Evolutionary conservation across 2,888 invertebrate species (phyloP).

Genomic region (Eilema griseolum): DNA sequence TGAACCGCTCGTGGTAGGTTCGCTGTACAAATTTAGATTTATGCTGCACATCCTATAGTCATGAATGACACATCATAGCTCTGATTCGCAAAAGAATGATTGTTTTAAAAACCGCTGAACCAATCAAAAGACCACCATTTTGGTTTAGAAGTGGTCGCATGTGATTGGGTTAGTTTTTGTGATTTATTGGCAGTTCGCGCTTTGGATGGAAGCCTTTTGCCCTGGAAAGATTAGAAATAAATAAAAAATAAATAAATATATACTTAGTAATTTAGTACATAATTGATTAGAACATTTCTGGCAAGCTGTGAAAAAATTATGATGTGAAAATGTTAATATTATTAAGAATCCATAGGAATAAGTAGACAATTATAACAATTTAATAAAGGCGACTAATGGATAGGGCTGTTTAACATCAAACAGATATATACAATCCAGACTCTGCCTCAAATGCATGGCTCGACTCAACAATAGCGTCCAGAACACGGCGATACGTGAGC

Average conservation of each 20-base stretch:
- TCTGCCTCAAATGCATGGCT: too few relatives aligned
- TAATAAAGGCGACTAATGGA: too few relatives aligned
- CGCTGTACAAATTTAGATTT: too few relatives aligned
- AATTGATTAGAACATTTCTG: slow-evolving; percentile 20
- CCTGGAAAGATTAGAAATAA: slow-evolving; percentile 66
- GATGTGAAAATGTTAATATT: background rate
- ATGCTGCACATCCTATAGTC: too few relatives aligned
- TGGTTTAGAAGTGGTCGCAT: slow-evolving; percentile 45
- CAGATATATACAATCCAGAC: too few relatives aligned
- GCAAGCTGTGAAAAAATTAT: slow-evolving; percentile 37
- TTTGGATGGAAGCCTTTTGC: slow-evolving; percentile 58
- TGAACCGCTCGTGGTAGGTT: too few relatives aligned
- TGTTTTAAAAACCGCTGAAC: slow-evolving; percentile 46
- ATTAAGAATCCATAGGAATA: too few relatives aligned
- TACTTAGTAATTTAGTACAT: slow-evolving; percentile 21
- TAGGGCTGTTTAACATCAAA: too few relatives aligned
- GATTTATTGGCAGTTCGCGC: slow-evolving; percentile 57
- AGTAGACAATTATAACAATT: too few relatives aligned
- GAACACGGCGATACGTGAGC: too few relatives aligned
- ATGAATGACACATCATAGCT: slow-evolving; percentile 10
- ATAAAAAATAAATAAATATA: slow-evolving; percentile 21
- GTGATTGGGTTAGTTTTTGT: slow-evolving; percentile 55
- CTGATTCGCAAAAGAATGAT: slow-evolving; percentile 31
- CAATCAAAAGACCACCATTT: slow-evolving; percentile 65
- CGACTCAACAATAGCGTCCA: too few relatives aligned